phyloP scores from a whole-genome alignment of 2,888 invertebrate species.

The Phyto melanocephala region DNA sequence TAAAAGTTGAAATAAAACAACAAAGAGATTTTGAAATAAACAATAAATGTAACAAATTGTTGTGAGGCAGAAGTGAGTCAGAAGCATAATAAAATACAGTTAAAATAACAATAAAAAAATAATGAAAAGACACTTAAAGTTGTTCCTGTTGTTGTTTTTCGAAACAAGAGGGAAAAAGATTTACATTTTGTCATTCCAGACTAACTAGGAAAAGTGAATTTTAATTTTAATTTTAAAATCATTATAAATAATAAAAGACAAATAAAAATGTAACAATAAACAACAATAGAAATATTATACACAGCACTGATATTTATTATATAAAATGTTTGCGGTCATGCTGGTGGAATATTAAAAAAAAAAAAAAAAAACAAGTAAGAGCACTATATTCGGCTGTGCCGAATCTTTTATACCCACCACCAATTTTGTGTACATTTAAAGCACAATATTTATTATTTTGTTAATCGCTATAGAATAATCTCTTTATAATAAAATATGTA shows the following conservation, averaged over 20 bases:
- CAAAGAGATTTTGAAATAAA: neutral
- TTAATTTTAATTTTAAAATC: neutral
- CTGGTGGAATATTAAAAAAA: too few species aligned
- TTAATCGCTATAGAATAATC: too few species aligned
- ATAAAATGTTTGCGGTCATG: too few species aligned
- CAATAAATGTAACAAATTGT: neutral
- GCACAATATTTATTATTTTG: too few species aligned
- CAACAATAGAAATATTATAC: neutral
- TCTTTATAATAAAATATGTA: too few species aligned
- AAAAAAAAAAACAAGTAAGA: too few species aligned
- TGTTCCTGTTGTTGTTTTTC: neutral
- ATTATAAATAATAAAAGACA: neutral
- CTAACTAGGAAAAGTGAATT: neutral
- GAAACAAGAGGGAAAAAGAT: neutral
- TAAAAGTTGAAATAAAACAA: neutral
- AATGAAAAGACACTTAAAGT: neutral
- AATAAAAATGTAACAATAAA: neutral
- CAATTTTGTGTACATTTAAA: too few species aligned
- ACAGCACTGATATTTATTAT: too few species aligned
- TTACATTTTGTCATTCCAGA: neutral
- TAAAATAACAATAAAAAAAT: neutral
- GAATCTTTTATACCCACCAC: too few species aligned
- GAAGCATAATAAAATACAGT: neutral
- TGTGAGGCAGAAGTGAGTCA: neutral
- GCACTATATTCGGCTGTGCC: too few species aligned